Evolutionary conservation across 2,797 vertebrate genomes (phyloP).

Genomic region (Melanotaenia trifasciata): DNA sequence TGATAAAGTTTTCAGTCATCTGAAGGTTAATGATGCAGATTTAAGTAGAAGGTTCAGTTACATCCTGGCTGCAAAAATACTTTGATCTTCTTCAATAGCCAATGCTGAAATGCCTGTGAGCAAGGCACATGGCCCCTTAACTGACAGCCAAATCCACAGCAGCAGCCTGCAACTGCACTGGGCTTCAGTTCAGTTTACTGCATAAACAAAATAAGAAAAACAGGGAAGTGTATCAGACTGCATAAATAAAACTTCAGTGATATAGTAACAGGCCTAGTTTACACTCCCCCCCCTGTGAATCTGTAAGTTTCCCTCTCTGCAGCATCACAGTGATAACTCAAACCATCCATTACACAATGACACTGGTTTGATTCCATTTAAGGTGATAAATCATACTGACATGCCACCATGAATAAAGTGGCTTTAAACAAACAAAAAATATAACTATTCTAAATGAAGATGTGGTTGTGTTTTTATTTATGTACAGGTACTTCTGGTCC

Average conservation of each 20-base stretch:
- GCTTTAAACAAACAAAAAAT: conserved; percentile 33
- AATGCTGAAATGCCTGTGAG: conserved; percentile 46
- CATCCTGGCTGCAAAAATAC: conserved; percentile 3
- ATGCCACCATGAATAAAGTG: conserved; percentile 28
- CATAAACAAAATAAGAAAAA: conserved; percentile 32
- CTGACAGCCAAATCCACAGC: conserved; percentile 37
- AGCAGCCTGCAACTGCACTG: conserved; percentile 22
- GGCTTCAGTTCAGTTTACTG: conserved; percentile 25
- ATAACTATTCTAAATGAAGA: conserved; percentile 6
- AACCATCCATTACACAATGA: conserved; percentile 45
- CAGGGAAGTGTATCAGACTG: conserved; percentile 1
- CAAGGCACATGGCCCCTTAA: conserved; percentile 58
- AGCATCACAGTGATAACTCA: conserved; percentile 68
- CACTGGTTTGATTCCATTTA: conserved; percentile 43
- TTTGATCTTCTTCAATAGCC: conserved; percentile 36
- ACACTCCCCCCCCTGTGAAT: conserved; percentile 1
- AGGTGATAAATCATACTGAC: conserved; percentile 13
- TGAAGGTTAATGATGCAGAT: conserved; percentile 18
- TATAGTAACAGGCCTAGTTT: conserved; percentile 34
- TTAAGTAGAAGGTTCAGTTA: conserved; percentile 6
- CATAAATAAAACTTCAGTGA: conserved; percentile 26
- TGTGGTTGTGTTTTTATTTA: conserved; percentile 19
- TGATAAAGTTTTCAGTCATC: neutral
- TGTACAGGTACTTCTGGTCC: conserved; percentile 25
- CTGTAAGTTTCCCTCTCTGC: conserved; percentile 42